Base-by-base conservation (phyloP, 2,113 vertebrate genomes). In the Hippopotamus amphibius region DNA sequence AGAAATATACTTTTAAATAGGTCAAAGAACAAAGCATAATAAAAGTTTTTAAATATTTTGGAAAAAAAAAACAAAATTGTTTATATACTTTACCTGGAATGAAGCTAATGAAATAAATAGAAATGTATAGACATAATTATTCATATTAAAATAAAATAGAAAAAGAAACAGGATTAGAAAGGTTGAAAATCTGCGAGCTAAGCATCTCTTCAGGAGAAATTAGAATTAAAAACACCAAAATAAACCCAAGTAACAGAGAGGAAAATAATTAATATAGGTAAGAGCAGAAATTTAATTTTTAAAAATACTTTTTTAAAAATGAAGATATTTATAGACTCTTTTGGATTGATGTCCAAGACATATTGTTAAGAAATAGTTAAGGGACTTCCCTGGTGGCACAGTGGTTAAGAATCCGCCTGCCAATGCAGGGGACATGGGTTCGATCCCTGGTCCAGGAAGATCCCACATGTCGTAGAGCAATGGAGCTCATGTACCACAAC, bases 231-330 rank as follows among this genome's bases (percentile, higher is more conserved):
- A 95, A 57, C 53, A 43, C 43, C 86, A 71, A 93, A 96, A 88
- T 41, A 90, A 93, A 81, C 19, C 55, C 55, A 74, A 90, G 65
- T 33, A 68, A 59, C n/a, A 91, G 79, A 79, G 21, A 90, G 5
- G 33, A 5, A 90, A 90, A 77, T 0, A 59, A 83, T 76, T 61
- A 86, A 92, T 90, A 26, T 88, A 93, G 50, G 41, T 76, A 71
- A 92, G 71, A 90, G 86, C 57, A 92, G 72, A 93, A 83, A 63
- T 80, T 88, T 88, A 93, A 93, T 66, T 69, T 93, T 95, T 15
- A 88, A 88, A 95, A 87, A 68, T 46, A 66, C 61, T 33, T 66
- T 33, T 66, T 50, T 65, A 53, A 96, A 16, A 41, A 41, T 12
- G 21, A 59, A 84, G 15, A 5, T 87, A 37, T 90, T 59, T 87